Evolutionary conservation across 2,888 invertebrate genomes (phyloP).

Genomic region (Limnephilus auricula): DNA sequence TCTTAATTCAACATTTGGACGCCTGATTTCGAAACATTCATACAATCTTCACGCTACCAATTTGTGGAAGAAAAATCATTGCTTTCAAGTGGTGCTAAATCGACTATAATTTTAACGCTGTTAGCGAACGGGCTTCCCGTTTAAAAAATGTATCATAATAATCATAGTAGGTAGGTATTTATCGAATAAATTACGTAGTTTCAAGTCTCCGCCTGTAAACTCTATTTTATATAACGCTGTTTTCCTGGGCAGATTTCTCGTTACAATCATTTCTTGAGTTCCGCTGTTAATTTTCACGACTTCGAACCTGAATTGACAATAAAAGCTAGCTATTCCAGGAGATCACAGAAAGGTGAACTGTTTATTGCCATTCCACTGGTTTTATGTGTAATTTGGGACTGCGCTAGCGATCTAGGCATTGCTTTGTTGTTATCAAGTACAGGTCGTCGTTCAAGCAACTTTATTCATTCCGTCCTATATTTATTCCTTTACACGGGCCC

Average conservation of each 20-base stretch:
- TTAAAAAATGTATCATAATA: background rate
- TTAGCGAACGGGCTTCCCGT: background rate
- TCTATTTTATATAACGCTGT: no score
- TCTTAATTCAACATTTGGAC: background rate
- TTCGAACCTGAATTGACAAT: conserved; percentile 13
- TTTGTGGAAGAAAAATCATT: background rate
- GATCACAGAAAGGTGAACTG: background rate
- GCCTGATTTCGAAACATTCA: background rate
- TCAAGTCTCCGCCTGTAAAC: no score
- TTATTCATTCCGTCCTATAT: background rate
- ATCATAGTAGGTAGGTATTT: background rate
- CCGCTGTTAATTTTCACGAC: conserved; percentile 20
- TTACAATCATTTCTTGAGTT: background rate
- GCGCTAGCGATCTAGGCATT: background rate
- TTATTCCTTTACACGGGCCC: background rate
- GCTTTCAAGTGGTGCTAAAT: background rate
- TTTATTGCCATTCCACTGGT: background rate
- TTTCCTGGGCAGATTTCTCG: background rate
- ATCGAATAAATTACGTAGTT: background rate
- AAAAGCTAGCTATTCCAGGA: background rate
- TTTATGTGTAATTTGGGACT: background rate
- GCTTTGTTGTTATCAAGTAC: background rate
- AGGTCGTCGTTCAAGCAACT: background rate
- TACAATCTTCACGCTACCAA: background rate
- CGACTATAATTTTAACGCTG: background rate